Evolutionary conservation across 2,888 invertebrate species (phyloP), one percentile per base, ranked within the genome.

Genomic region (Chironomus tentans): DNA sequence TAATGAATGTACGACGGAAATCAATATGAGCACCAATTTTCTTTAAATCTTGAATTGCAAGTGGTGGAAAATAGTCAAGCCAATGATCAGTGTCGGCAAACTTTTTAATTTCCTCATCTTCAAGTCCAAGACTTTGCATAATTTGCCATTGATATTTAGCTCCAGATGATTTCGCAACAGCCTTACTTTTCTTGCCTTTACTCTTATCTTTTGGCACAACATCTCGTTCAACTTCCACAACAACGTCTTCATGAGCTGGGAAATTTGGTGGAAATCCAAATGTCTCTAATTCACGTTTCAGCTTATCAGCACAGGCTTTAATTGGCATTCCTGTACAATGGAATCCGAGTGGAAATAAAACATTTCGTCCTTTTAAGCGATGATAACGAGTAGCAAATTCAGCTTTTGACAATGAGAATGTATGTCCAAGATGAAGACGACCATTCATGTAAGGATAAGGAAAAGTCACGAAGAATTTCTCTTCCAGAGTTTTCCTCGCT

Each of bases 401-500:
- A 82, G 97, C 96, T 86, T 99, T 99, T 7, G 97, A 95, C 69
- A 99, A 82, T 3, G 97, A 94, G 86, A 99, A 99, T 13, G 96
- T 95, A 83, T 99, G 99, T 0, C 99, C 99, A 79, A 99, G 86
- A 87, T 99, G 99, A 76, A 99, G 88, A 68, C 95, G 89, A 10
- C 99, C 99, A 87, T 99, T 99, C 98, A 99, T 99, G 82, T 99
- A 99, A 0, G 99, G 99, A 85, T 91, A 99, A 0, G 99, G 99
- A 85, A 99, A 99, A 2, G 97, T 97, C 48, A 92, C 93, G 79
- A 97, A 86, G 82, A 92, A 98, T 82, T 98, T 99, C 78, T 94
- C 93, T 80, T 89, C 85, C 6, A 82, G 81, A 15, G 85, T 83
- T 80, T 87, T 87, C 77, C 85, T 88, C 77, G 86, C 84, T 5